Conservation (phyloP, 1,140 invertebrate species). For the Cydia fagiglandana region DNA sequence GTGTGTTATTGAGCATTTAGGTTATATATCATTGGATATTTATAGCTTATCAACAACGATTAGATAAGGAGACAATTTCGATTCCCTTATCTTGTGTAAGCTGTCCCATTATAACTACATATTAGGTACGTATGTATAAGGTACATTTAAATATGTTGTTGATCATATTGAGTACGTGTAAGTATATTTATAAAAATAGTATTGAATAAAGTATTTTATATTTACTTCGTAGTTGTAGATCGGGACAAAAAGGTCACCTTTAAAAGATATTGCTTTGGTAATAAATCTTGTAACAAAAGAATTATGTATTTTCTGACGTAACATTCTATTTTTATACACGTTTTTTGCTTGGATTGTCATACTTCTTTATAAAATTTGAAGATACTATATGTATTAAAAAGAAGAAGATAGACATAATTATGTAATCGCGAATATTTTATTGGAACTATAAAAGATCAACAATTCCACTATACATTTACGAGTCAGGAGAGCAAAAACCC, state of each 20-base stretch:
- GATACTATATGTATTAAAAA: no score
- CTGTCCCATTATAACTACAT: background rate
- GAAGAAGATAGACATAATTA: no score
- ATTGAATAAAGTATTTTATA: background rate
- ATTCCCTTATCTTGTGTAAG: background rate
- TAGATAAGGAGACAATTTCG: background rate
- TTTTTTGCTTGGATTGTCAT: no score
- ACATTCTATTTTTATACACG: no score
- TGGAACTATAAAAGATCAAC: no score
- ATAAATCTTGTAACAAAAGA: background rate
- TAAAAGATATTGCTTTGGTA: background rate
- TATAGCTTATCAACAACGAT: background rate
- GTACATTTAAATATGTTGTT: no score
- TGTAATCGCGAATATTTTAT: no score
- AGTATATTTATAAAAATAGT: background rate
- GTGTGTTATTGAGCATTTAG: background rate
- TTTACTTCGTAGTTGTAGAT: background rate
- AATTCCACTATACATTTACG: no score
- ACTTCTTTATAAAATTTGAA: no score
- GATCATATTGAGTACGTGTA: background rate
- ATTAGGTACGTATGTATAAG: no score
- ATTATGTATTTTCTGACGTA: background rate
- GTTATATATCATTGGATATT: constrained; percentile 7
- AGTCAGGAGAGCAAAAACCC: no score
- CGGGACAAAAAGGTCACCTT: constrained; percentile 2